Conservation (phyloP, 1,140 invertebrate genomes). For the Psilanteris sp. region DNA sequence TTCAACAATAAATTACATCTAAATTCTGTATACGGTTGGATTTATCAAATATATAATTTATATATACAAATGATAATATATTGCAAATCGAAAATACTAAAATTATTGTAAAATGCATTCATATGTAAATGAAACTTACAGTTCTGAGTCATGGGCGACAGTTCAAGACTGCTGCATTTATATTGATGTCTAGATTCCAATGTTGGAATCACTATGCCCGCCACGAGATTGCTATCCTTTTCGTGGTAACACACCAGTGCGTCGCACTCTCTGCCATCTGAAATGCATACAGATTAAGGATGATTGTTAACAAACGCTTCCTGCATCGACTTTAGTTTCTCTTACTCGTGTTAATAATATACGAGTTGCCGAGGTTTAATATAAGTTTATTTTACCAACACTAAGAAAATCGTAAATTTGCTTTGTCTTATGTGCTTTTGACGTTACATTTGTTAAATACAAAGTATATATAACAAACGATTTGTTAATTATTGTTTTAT, state of each 20-base stretch:
- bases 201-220: constrained; percentile 74
- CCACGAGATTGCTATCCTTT: constrained; percentile 75
- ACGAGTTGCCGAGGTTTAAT: neutral
- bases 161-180: constrained; percentile 74
- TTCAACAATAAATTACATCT: no score
- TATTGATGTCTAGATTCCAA: constrained; percentile 76
- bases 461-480: no score
- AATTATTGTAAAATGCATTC: no score
- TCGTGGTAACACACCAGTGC: constrained; percentile 79
- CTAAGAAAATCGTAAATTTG: constrained; percentile 11
- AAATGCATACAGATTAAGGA: constrained; percentile 60
- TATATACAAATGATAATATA: neutral
- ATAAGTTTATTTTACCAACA: constrained; percentile 29
- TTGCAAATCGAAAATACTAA: no score
- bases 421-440: no score
- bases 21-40: no score
- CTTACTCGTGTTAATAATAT: constrained; percentile 11
- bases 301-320: constrained; percentile 40
- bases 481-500: no score
- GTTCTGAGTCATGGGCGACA: constrained; percentile 71
- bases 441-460: no score
- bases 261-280: constrained; percentile 79
- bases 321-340: constrained; percentile 17
- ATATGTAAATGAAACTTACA: constrained; percentile 69
- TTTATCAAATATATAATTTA: no score